A percentile compares a stretch with the other conserved stretches of the same genome.
Evolutionary conservation across 2,113 vertebrate genomes (phyloP).

Genomic region (Atherinomorus stipes): DNA sequence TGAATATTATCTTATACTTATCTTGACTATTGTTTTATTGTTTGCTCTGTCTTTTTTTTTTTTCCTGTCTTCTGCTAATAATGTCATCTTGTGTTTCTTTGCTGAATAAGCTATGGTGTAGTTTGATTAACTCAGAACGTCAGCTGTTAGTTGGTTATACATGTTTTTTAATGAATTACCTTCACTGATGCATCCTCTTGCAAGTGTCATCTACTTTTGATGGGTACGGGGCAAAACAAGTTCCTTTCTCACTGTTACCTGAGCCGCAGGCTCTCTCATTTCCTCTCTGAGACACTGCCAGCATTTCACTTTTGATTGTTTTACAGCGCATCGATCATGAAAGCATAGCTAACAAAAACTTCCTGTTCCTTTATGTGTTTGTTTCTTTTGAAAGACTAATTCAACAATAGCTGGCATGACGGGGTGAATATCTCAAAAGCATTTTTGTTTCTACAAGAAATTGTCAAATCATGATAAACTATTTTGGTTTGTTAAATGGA

Average conservation of each 20-base stretch:
- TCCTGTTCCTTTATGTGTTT: not conserved
- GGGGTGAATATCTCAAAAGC: no score
- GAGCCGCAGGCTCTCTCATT: constrained; percentile 30
- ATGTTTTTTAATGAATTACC: not conserved
- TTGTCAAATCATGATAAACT: not conserved
- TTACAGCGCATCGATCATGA: constrained; percentile 12
- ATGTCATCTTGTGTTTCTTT: no score
- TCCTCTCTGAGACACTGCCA: constrained; percentile 10
- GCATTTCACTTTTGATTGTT: constrained; percentile 49
- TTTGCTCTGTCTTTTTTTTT: no score
- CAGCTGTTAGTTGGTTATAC: not conserved
- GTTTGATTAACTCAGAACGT: not conserved
- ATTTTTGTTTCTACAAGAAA: no score
- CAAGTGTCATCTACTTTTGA: not conserved
- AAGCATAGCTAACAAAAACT: constrained; percentile 8
- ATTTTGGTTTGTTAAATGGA: not conserved
- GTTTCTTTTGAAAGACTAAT: no score
- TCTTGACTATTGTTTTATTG: no score
- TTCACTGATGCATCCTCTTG: not conserved
- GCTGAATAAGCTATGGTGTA: no score
- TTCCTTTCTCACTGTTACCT: constrained; percentile 40
- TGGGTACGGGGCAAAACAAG: constrained; percentile 8
- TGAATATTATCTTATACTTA: no score
- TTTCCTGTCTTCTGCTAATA: no score
- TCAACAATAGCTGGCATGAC: no score